These are phyloP conservation scores for Corvus moneduloides DNA, from an alignment of 2,113 vertebrate genomes.

Conservation along the genomic window DNA sequence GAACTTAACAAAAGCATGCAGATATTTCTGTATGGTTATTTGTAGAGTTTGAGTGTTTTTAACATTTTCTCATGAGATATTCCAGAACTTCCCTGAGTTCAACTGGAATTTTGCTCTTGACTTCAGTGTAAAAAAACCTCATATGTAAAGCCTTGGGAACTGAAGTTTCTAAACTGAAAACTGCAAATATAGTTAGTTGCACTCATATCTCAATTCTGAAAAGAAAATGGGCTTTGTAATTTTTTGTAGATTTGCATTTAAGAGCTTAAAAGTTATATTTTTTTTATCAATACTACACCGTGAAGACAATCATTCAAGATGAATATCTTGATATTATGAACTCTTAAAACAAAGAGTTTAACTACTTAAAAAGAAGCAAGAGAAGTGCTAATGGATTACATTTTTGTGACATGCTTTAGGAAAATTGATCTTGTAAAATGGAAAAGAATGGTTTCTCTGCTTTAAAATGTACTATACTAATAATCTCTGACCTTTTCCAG, in stretches of 20 bases:
- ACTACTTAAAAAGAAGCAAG: neutral
- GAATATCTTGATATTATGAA: neutral
- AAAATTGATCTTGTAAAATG: neutral
- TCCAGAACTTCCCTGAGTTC: neutral
- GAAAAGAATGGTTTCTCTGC: neutral
- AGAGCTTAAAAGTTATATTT: neutral
- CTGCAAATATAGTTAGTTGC: neutral
- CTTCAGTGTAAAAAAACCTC: neutral
- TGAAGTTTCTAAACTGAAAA: neutral
- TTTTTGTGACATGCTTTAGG: neutral
- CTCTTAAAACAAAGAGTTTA: neutral
- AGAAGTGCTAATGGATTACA: neutral
- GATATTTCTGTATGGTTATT: neutral
- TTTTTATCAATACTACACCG: neutral
- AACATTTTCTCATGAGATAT: neutral
- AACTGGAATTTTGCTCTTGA: neutral
- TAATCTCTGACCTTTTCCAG: neutral
- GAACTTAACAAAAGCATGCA: neutral
- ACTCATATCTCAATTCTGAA: neutral
- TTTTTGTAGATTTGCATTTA: neutral
- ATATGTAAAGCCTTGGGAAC: neutral
- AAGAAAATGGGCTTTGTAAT: neutral
- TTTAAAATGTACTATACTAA: neutral
- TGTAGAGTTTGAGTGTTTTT: neutral
- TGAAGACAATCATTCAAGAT: neutral